Evolutionary conservation across 2,797 vertebrate species (phyloP).

Genomic region (Macropodus opercularis): DNA sequence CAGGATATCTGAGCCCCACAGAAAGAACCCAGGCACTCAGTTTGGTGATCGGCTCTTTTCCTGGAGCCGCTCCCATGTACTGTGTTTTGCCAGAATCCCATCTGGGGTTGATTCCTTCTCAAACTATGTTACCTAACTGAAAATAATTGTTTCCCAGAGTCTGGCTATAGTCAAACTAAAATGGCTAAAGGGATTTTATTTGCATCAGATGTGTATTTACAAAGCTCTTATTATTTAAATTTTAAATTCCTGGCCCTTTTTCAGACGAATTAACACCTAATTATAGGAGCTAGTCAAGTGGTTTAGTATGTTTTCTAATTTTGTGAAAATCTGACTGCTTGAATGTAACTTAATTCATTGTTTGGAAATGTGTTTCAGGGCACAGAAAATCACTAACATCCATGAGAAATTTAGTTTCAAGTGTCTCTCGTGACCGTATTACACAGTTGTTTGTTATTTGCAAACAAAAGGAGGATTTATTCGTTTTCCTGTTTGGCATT

Average conservation of each 20-base stretch:
- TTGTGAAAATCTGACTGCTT: background rate
- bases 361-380: background rate
- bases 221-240: background rate
- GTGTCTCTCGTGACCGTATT: background rate
- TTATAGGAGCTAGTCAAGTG: constrained; percentile 20
- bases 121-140: constrained; percentile 64
- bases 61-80: constrained; percentile 44
- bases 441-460: background rate
- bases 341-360: background rate
- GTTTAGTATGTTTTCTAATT: background rate
- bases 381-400: background rate
- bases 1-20: constrained; percentile 18
- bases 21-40: constrained; percentile 29
- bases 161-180: constrained; percentile 32
- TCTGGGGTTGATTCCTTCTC: constrained; percentile 73
- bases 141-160: constrained; percentile 63
- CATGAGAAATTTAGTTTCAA: background rate
- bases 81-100: constrained; percentile 59
- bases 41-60: constrained; percentile 51
- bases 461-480: background rate
- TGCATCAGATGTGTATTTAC: constrained; percentile 34
- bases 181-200: constrained; percentile 18
- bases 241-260: background rate
- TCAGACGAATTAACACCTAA: constrained; percentile 36
- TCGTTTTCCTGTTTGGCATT: background rate